phyloP scores from a whole-genome alignment of 1,140 invertebrate genomes.

The Ceratina calcarata region DNA sequence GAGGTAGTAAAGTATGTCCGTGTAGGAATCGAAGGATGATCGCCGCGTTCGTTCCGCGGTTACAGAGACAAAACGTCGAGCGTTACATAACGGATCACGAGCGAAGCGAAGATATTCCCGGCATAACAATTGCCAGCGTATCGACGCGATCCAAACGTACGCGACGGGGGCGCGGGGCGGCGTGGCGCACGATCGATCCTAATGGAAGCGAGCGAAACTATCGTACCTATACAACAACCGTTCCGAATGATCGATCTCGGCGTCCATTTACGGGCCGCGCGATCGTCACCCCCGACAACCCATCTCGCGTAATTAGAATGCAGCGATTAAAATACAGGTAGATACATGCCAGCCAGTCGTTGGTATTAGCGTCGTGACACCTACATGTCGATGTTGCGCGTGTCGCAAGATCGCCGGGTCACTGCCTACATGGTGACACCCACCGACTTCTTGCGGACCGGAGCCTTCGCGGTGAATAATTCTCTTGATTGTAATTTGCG shows the following conservation, averaged over 20 bases:
- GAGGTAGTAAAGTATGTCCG: not conserved
- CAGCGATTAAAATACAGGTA: slow-evolving; percentile 37
- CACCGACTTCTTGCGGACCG: slow-evolving; percentile 46
- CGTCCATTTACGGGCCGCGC: slow-evolving; percentile 56
- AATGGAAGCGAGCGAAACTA: slow-evolving; percentile 25
- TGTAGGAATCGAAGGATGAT: not conserved
- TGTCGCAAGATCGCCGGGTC: slow-evolving; percentile 70
- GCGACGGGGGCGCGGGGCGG: not conserved
- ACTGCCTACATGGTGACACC: slow-evolving; percentile 71
- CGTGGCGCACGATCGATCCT: slow-evolving; percentile 38
- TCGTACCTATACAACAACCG: slow-evolving; percentile 42
- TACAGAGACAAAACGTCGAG: slow-evolving; percentile 1
- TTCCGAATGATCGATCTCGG: slow-evolving; percentile 43
- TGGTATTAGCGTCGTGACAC: slow-evolving; percentile 39
- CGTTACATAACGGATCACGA: slow-evolving; percentile 46
- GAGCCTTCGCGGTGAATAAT: slow-evolving; percentile 38
- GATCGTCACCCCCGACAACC: slow-evolving; percentile 38
- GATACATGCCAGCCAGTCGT: not conserved
- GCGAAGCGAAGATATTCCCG: slow-evolving; percentile 11
- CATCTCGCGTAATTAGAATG: slow-evolving; percentile 53
- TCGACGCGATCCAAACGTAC: slow-evolving; percentile 3
- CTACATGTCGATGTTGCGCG: slow-evolving; percentile 51
- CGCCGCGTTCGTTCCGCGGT: not conserved
- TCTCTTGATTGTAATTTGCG: slow-evolving; percentile 56
- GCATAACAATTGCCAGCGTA: slow-evolving; percentile 41